phyloP scores from a whole-genome alignment of 2,888 invertebrate genomes.

The Trichopoda pennipes region DNA sequence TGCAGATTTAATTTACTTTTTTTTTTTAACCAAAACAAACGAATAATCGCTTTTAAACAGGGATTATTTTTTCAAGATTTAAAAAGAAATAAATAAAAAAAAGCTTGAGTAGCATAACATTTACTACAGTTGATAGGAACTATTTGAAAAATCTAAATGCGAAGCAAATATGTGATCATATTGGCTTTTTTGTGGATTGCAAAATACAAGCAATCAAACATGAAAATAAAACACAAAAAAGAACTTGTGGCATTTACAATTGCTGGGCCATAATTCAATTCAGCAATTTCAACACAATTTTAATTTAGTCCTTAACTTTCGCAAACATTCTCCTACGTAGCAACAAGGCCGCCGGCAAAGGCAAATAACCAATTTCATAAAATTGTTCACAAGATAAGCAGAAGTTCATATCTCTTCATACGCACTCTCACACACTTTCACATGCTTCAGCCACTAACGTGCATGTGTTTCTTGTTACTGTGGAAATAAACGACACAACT shows the following conservation, averaged over 20 bases:
- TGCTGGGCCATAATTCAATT: constrained; percentile 66
- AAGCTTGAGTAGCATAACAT: neutral
- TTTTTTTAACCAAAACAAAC: too few species aligned
- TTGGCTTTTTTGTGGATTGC: neutral
- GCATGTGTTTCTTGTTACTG: constrained; percentile 5
- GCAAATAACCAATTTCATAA: constrained; percentile 1
- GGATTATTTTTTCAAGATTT: too few species aligned
- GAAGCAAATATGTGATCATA: neutral
- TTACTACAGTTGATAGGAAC: neutral
- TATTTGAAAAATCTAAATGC: neutral
- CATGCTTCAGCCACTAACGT: neutral
- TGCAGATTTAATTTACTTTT: too few species aligned
- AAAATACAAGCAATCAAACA: neutral
- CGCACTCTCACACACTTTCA: neutral
- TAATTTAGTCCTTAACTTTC: constrained; percentile 46
- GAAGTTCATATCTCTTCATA: constrained; percentile 21
- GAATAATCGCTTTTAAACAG: too few species aligned
- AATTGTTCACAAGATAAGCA: neutral
- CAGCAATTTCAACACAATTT: constrained; percentile 67
- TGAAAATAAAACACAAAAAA: neutral
- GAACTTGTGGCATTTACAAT: constrained; percentile 55
- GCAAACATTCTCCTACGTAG: neutral
- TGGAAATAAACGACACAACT: constrained; percentile 22
- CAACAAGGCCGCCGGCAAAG: neutral
- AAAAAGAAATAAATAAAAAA: neutral